Evolutionary conservation across 2,113 vertebrate species (phyloP).

Genomic region (Vicugna pacos): DNA sequence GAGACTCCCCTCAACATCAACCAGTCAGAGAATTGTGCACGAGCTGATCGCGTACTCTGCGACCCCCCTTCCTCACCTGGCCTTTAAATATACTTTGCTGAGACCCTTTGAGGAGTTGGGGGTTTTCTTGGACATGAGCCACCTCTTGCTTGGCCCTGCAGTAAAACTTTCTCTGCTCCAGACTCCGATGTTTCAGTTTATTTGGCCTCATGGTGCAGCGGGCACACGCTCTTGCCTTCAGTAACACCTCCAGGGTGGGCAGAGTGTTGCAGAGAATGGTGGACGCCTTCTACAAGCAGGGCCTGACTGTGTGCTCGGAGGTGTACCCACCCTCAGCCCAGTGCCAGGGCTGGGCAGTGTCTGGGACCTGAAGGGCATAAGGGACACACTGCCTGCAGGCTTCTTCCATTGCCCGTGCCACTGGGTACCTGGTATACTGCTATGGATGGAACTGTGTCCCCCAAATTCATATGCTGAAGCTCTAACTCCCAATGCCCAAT

Average conservation of each 20-base stretch:
- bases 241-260: background rate
- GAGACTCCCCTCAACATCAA: no score
- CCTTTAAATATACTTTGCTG: no score
- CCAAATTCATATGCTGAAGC: background rate
- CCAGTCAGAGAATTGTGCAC: no score
- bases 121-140: no score
- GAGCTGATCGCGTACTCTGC: no score
- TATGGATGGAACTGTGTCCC: background rate
- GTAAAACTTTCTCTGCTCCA: no score
- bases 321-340: no score
- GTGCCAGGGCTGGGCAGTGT: background rate
- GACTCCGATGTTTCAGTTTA: no score
- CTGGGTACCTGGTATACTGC: background rate
- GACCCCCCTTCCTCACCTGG: background rate
- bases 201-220: no score
- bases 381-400: rapidly evolving
- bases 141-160: no score
- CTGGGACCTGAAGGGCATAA: background rate
- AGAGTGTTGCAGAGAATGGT: background rate
- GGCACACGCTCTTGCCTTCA: background rate
- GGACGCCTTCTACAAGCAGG: background rate
- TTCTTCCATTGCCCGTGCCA: rapidly evolving
- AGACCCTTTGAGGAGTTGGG: no score
- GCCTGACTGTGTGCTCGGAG: background rate
- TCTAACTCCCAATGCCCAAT: background rate